These are phyloP conservation scores for Microplitis mediator DNA, from an alignment of 1,140 invertebrate species.

Conservation along the genomic window DNA sequence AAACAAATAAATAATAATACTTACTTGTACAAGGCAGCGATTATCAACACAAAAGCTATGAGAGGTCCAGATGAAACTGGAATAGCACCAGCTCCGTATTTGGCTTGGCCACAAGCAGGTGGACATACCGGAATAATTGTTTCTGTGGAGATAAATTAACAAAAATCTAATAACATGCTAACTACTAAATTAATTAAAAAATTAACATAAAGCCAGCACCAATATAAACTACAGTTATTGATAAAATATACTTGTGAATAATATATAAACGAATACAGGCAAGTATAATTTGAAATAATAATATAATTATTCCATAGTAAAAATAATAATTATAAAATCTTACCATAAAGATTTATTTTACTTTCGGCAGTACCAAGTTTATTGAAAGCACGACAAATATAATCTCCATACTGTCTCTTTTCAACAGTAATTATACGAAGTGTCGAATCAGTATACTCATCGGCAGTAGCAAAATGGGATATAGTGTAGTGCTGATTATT, in stretches of 20 bases:
- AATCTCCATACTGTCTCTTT: conserved; percentile 86
- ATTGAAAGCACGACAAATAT: conserved; percentile 85
- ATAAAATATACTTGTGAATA: neutral
- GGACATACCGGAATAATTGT: conserved; percentile 90
- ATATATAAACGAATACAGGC: neutral
- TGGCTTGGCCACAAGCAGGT: conserved; percentile 83
- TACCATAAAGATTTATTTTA: conserved; percentile 82
- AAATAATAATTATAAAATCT: conserved; percentile 45
- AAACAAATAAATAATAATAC: conserved; percentile 25
- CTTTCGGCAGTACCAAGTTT: conserved; percentile 82
- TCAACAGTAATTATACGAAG: conserved; percentile 88
- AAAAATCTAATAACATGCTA: conserved; percentile 56
- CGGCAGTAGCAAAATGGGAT: conserved; percentile 86
- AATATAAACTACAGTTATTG: neutral
- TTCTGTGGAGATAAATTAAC: conserved; percentile 68
- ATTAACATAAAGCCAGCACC: neutral
- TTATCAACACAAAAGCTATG: conserved; percentile 56
- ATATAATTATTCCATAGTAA: neutral
- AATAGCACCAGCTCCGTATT: conserved; percentile 65
- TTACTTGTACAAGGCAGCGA: conserved; percentile 56
- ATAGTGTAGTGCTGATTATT: conserved; percentile 91
- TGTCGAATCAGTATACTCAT: conserved; percentile 89
- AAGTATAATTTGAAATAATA: neutral
- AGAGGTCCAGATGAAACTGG: conserved; percentile 54
- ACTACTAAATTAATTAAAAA: conserved; percentile 26